A percentile compares a stretch with the other conserved stretches of the same genome.
These are phyloP conservation scores for Actinernus sp. DNA, from an alignment of 92 coral and sea anemone species.

Conservation along the genomic window DNA sequence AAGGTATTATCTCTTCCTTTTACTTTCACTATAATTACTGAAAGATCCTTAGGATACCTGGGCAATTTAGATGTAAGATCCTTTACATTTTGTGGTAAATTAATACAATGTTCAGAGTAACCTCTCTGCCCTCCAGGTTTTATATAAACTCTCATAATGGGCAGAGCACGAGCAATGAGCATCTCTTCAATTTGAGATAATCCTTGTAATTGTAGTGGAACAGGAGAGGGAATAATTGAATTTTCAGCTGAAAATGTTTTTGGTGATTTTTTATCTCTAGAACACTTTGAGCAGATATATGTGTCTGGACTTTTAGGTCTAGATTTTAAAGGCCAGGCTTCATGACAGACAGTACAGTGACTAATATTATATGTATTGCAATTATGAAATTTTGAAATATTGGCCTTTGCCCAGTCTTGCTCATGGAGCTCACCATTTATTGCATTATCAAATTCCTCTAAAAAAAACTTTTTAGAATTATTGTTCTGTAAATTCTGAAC, in stretches of 20 bases:
- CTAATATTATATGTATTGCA: not conserved
- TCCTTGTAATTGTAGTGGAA: conserved; percentile 47
- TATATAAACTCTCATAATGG: conserved; percentile 62
- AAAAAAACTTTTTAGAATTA: conserved; percentile 27
- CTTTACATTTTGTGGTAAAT: conserved; percentile 64
- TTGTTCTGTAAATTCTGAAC: no score
- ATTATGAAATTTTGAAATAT: conserved; percentile 29
- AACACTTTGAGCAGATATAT: conserved; percentile 46
- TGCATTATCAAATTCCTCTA: conserved; percentile 22
- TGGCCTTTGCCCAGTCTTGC: conserved; percentile 55
- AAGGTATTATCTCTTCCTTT: conserved; percentile 49
- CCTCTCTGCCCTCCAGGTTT: conserved; percentile 75
- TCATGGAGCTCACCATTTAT: conserved; percentile 38
- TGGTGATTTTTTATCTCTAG: conserved; percentile 48
- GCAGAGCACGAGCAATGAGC: no score
- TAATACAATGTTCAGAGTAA: conserved; percentile 71
- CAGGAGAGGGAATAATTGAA: conserved; percentile 57
- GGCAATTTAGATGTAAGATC: conserved; percentile 60
- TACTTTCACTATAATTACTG: conserved; percentile 48
- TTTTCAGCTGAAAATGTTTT: no score
- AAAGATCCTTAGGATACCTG: conserved; percentile 48
- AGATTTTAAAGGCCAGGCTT: conserved; percentile 57
- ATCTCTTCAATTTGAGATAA: conserved; percentile 30
- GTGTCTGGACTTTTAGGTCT: conserved; percentile 20
- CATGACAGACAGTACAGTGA: conserved; percentile 45